These are phyloP conservation scores for Myzus persicae DNA, from an alignment of 1,140 invertebrate genomes.

Conservation along the genomic window DNA sequence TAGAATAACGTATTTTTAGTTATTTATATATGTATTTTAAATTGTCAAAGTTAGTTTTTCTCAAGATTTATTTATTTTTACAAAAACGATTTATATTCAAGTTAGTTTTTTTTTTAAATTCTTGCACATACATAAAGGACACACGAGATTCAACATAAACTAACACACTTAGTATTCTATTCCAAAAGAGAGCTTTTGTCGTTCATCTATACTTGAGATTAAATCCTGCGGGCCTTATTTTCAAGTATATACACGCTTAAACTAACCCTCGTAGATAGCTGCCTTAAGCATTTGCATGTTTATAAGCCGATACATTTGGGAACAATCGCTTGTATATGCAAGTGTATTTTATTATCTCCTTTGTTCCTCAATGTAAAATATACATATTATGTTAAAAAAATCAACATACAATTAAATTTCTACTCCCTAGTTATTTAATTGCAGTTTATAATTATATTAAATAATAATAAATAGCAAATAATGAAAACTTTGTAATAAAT, in stretches of 20 bases:
- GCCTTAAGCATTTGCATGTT: conserved; percentile 24
- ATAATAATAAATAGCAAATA: neutral
- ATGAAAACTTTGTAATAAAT: neutral
- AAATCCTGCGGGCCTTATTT: neutral
- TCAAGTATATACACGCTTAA: neutral
- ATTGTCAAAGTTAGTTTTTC: neutral
- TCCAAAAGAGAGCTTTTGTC: conserved; percentile 3
- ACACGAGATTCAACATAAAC: neutral
- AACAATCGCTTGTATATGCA: neutral
- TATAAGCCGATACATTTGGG: conserved; percentile 22
- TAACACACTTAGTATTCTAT: conserved; percentile 23
- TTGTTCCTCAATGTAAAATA: neutral
- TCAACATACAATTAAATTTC: neutral
- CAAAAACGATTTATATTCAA: neutral
- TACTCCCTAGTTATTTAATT: too few species aligned
- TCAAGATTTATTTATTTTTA: neutral
- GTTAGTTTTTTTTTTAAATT: neutral
- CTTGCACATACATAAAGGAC: neutral
- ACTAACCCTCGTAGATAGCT: neutral
- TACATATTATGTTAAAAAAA: neutral
- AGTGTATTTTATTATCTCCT: neutral
- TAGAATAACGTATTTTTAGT: neutral
- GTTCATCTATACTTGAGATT: neutral
- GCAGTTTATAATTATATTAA: too few species aligned
- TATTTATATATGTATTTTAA: neutral